Evolutionary conservation across 2,797 vertebrate species (phyloP).

Genomic region (Enoplosus armatus): DNA sequence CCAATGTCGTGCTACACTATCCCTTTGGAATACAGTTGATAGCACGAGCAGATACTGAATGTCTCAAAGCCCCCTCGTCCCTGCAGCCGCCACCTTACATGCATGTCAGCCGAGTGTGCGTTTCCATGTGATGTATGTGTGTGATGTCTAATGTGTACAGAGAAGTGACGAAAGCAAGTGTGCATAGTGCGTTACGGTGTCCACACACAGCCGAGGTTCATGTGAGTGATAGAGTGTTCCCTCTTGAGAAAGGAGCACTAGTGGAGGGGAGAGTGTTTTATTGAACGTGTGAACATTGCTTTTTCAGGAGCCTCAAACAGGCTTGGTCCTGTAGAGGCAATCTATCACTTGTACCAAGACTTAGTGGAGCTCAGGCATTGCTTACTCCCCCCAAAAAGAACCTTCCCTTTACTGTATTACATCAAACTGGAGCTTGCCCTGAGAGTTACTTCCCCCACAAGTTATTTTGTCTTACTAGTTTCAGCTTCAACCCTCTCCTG

Average conservation of each 20-base stretch:
- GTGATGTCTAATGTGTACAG: constrained; percentile 18
- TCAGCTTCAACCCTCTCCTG: not conserved
- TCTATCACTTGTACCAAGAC: constrained; percentile 59
- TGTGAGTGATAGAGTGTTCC: constrained; percentile 47
- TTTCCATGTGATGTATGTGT: constrained; percentile 45
- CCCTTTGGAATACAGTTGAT: constrained; percentile 77
- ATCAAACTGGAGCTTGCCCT: constrained; percentile 24
- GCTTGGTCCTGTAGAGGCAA: constrained; percentile 48
- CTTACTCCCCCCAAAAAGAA: constrained; percentile 37
- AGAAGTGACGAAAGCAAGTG: constrained; percentile 31
- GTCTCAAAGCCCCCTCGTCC: constrained; percentile 24
- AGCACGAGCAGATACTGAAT: constrained; percentile 60
- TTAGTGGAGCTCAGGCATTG: constrained; percentile 39
- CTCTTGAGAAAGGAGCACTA: constrained; percentile 43
- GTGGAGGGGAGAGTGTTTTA: constrained; percentile 54
- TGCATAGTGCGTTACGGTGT: constrained; percentile 21
- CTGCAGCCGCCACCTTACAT: constrained; percentile 31
- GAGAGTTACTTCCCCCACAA: not conserved
- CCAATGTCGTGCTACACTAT: constrained; percentile 73
- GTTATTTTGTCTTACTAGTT: constrained; percentile 14
- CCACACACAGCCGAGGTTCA: constrained; percentile 22
- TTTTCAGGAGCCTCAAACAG: constrained; percentile 55
- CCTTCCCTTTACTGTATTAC: constrained; percentile 32
- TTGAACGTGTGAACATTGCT: constrained; percentile 59
- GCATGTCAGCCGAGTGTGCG: constrained; percentile 30